Conservation (phyloP, 2,797 vertebrate species). For the Sardinella longiceps region DNA sequence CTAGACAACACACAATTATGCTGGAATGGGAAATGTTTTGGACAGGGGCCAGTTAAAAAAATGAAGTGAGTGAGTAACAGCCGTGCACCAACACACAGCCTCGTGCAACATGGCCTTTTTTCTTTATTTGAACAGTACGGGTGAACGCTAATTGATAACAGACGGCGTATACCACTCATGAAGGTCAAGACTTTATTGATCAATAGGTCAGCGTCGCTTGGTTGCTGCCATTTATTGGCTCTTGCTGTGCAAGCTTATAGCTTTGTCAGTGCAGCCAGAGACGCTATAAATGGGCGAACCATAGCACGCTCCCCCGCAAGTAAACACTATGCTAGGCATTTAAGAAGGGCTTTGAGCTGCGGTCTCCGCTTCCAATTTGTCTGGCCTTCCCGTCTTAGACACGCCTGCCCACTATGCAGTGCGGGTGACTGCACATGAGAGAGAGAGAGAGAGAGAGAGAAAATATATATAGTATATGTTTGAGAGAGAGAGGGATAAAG, state of each 20-base stretch:
- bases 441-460: conserved; percentile 8
- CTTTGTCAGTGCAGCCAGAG: conserved; percentile 46
- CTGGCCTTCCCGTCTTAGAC: background rate
- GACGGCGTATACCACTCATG: conserved; percentile 26
- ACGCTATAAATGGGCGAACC: conserved; percentile 63
- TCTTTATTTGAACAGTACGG: conserved; percentile 43
- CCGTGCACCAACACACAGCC: conserved; percentile 18
- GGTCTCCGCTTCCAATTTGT: conserved; percentile 23
- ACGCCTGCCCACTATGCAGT: conserved; percentile 17
- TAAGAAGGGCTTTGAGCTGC: conserved; percentile 49
- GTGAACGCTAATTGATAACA: conserved; percentile 42
- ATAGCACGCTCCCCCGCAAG: conserved; percentile 57
- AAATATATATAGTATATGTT: too few relatives aligned
- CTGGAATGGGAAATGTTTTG: conserved; percentile 42
- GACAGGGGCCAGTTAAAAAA: conserved; percentile 36
- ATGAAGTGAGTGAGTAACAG: conserved; percentile 33
- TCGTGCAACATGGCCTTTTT: conserved; percentile 27
- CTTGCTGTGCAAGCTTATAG: background rate
- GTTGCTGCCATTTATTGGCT: background rate
- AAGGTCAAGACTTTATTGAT: conserved; percentile 17
- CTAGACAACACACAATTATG: conserved; percentile 42
- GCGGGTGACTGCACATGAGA: conserved; percentile 20
- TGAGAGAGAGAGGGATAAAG: conserved; percentile 1
- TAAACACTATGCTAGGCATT: conserved; percentile 65
- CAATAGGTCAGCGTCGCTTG: background rate